Percentiles rank a stretch among this genome's conserved stretches.
Conservation (phyloP, 2,113 vertebrate genomes). For the Puntigrus tetrazona region DNA sequence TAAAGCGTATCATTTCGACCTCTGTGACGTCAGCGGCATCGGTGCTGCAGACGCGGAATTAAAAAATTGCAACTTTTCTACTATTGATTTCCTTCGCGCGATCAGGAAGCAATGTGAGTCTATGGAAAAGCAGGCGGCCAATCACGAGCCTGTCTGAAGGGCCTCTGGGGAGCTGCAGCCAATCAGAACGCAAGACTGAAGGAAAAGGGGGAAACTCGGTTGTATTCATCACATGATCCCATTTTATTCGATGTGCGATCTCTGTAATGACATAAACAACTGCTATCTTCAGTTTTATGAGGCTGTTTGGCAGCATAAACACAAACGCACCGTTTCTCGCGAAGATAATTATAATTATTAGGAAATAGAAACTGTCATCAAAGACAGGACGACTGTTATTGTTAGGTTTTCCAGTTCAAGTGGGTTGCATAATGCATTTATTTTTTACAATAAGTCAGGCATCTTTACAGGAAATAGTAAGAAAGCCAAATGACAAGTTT, state of each 20-base stretch:
- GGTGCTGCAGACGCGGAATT: neutral
- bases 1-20: neutral
- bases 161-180: neutral
- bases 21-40: slow-evolving; percentile 12
- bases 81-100: slow-evolving; percentile 1
- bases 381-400: no score
- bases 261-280: neutral
- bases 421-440: neutral
- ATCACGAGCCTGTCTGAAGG: slow-evolving; percentile 1
- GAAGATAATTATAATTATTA: neutral
- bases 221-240: slow-evolving; percentile 31
- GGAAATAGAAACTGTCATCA: neutral
- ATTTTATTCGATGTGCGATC: neutral
- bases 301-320: neutral
- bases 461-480: neutral
- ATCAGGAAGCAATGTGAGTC: slow-evolving; percentile 19
- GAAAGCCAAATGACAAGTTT: neutral
- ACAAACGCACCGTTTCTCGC: neutral
- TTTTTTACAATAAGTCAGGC: neutral
- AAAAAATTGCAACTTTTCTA: slow-evolving; percentile 6
- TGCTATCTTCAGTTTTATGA: neutral
- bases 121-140: slow-evolving; percentile 9
- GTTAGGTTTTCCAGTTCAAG: neutral
- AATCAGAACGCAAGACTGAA: neutral
- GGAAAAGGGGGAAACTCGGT: neutral